These are phyloP conservation scores for Palaemon carinicauda DNA, from an alignment of 1,140 invertebrate genomes.

Conservation along the genomic window DNA sequence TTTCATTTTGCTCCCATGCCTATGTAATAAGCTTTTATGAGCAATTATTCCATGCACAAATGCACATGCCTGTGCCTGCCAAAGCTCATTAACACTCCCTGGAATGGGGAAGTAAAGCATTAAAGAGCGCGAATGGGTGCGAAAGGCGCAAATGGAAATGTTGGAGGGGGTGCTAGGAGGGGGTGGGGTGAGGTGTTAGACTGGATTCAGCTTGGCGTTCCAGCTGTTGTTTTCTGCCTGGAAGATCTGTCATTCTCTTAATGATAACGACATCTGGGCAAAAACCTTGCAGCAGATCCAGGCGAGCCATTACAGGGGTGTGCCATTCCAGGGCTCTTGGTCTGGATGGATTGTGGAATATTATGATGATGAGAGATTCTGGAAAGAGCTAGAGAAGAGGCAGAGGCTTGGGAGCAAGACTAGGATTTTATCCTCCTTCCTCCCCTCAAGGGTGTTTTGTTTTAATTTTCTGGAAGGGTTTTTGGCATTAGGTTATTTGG, in stretches of 20 bases:
- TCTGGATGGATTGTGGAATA: not conserved
- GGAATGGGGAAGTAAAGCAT: no score
- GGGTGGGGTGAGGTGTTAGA: not conserved
- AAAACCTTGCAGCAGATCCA: constrained; percentile 14
- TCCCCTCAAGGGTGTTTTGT: no score
- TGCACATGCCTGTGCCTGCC: no score
- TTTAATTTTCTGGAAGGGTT: no score
- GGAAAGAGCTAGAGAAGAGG: not conserved
- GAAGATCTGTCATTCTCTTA: constrained; percentile 48
- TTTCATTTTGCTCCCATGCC: no score
- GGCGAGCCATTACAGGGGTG: not conserved
- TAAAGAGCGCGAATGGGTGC: not conserved
- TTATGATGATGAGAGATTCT: not conserved
- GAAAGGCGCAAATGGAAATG: not conserved
- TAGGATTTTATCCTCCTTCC: not conserved
- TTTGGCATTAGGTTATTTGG: no score
- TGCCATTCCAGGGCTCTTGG: not conserved
- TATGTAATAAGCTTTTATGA: no score
- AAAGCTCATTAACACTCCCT: no score
- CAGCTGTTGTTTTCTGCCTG: constrained; percentile 13
- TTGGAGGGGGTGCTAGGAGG: not conserved
- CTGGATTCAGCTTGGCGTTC: not conserved
- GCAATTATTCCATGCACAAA: no score
- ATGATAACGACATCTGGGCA: constrained; percentile 36
- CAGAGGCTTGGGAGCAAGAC: not conserved